A percentile compares a stretch with the other conserved stretches of the same genome.
Evolutionary conservation across 2,113 vertebrate species (phyloP).

Genomic region (Gopherus evgoodei): DNA sequence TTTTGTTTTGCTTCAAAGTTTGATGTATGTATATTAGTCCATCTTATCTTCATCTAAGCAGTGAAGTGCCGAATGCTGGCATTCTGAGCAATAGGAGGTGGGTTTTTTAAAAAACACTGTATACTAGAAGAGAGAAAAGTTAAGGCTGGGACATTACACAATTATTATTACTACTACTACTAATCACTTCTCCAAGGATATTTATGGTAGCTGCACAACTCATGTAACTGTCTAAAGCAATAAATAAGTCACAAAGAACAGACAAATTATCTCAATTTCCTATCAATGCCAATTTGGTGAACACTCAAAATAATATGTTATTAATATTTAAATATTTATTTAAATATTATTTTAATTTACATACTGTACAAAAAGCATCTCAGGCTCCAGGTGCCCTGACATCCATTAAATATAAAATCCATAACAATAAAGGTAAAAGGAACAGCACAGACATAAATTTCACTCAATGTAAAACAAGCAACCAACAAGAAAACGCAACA

Average conservation of each 20-base stretch:
- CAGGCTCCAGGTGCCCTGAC: not conserved
- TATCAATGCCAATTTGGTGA: constrained; percentile 9
- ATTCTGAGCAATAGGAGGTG: constrained; percentile 39
- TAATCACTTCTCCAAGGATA: constrained; percentile 24
- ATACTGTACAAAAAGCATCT: not conserved
- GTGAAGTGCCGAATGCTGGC: not conserved
- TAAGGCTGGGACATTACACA: constrained; percentile 18
- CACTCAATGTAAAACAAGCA: not conserved
- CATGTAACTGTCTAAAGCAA: constrained; percentile 17
- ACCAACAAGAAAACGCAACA: not conserved
- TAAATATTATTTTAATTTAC: not conserved
- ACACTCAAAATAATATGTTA: not conserved
- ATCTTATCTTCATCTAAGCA: constrained; percentile 54
- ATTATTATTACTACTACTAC: constrained; percentile 34
- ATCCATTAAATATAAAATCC: not conserved
- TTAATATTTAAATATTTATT: too few species aligned
- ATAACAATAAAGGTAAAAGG: not conserved
- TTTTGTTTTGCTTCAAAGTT: constrained; percentile 47
- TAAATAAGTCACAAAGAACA: constrained; percentile 21
- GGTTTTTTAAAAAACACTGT: constrained; percentile 21
- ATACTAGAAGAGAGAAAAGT: constrained; percentile 10
- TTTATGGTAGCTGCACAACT: constrained; percentile 6
- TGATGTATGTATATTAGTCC: constrained; percentile 44
- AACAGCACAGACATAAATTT: not conserved
- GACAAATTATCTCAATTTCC: constrained; percentile 1